Evolutionary conservation across 2,113 vertebrate genomes (phyloP), one percentile per base, ranked within the genome.

Genomic region (Channa argus): DNA sequence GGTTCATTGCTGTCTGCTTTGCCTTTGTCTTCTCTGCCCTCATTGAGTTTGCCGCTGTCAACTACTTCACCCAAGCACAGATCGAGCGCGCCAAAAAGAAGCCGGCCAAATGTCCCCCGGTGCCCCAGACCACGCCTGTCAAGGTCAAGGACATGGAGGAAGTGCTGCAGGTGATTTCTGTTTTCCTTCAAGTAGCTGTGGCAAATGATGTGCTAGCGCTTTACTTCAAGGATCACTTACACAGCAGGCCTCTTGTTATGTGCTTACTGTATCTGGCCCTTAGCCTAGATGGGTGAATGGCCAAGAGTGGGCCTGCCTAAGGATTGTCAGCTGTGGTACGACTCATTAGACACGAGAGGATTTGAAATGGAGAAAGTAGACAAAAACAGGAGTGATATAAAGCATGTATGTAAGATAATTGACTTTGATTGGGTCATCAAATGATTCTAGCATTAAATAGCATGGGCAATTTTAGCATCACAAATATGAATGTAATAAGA

Each of bases 1-100:
- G 98, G 97, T 99, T 99, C 91, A 99, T 99, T 76, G 98, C 98
- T 0, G 98, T 99, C 78, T 99, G 98, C 89, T 99, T 99, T 76
- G 97, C 98, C 86, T 99, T 99, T 63, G 98, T 99, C 75, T 99
- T 99, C 93, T 99, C 98, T 14, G 98, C 98, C 79, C 96, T 99
- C 39, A 99, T 99, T 47, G 98, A 99, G 91, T 99, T 99, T 71
- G 98, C 98, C 43, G 98, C 98, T 62, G 98, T 99, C 73, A 99
- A 99, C 92, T 99, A 99, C 92, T 98, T 99, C 91, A 99, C 97
- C 82, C 98, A 98, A 33, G 91, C 94, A 37, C 95, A 98, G 92
- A 93, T 92, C 51, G 96, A 97, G 89, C 94, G 95, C 86, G 96
- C 96, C 87, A 97, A 97, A 89, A 97, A 86, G 94, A 99, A 98